Evolutionary conservation across 1,140 invertebrate species (phyloP).

Genomic region (Drosophila yakuba): DNA sequence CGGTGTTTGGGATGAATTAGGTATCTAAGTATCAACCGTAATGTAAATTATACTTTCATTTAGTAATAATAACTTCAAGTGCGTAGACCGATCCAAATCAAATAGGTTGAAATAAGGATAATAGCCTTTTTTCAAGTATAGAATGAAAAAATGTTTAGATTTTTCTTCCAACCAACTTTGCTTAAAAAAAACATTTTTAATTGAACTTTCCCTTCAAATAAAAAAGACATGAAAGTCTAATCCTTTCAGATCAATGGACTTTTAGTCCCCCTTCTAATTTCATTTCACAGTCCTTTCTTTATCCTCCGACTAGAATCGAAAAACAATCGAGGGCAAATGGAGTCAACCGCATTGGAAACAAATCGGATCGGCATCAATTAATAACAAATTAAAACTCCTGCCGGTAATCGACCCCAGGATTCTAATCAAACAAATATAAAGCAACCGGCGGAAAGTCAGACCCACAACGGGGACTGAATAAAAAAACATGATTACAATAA

Average conservation of each 20-base stretch:
- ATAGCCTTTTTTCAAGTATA: too few relatives aligned
- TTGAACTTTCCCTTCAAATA: background rate
- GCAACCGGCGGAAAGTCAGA: conserved; percentile 24
- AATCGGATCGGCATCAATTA: conserved; percentile 53
- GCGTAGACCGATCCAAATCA: too few relatives aligned
- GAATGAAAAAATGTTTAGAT: too few relatives aligned
- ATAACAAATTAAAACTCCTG: conserved; percentile 55
- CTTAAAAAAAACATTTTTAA: background rate
- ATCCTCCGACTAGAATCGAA: background rate
- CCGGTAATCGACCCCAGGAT: conserved; percentile 43
- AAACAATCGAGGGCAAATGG: conserved; percentile 14
- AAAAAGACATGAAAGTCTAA: conserved; percentile 1
- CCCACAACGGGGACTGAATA: conserved; percentile 21
- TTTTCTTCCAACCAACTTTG: background rate
- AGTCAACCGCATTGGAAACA: conserved; percentile 30
- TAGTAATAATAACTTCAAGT: too few relatives aligned
- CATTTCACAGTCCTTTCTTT: background rate
- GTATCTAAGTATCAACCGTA: too few relatives aligned
- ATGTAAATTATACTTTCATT: too few relatives aligned
- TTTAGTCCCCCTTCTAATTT: background rate
- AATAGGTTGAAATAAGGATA: too few relatives aligned
- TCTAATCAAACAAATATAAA: conserved; percentile 67
- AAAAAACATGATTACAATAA: conserved; percentile 5
- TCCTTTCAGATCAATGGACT: conserved; percentile 16
- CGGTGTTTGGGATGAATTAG: too few relatives aligned